A percentile compares a stretch with the other conserved stretches of the same genome.
Evolutionary conservation across 2,797 vertebrate genomes (phyloP).

Genomic region (Monodelphis domestica): DNA sequence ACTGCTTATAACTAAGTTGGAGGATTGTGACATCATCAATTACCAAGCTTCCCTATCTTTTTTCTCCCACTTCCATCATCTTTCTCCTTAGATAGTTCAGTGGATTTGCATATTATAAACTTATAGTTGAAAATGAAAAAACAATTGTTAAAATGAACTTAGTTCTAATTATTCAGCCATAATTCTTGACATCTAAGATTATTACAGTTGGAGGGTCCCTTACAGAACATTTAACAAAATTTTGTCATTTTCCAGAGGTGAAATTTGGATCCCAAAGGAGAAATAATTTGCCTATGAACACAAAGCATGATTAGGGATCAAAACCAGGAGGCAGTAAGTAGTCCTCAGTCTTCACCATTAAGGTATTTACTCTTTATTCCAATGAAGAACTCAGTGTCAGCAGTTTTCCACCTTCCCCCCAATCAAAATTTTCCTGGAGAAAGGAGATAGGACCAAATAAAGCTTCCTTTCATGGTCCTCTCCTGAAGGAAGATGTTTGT

Average conservation of each 20-base stretch:
- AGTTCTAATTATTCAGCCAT: not conserved
- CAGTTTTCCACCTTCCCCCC: not conserved
- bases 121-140: not conserved
- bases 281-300: not conserved
- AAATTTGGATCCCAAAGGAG: not conserved
- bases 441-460: not conserved
- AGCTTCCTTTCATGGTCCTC: not conserved
- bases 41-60: not conserved
- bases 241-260: not conserved
- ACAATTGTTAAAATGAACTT: not conserved
- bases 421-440: not conserved
- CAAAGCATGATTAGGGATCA: not conserved
- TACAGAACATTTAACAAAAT: not conserved
- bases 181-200: not conserved
- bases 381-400: not conserved
- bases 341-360: not conserved
- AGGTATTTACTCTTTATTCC: not conserved
- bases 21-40: constrained; percentile 72
- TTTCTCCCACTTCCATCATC: not conserved
- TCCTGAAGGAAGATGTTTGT: not conserved
- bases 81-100: not conserved
- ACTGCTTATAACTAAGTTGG: not conserved
- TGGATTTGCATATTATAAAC: not conserved
- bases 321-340: not conserved
- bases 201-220: not conserved